A percentile compares a stretch with the other conserved stretches of the same genome.
These are phyloP conservation scores for Machimus atricapillus DNA, from an alignment of 2,888 invertebrate genomes.

Conservation along the genomic window DNA sequence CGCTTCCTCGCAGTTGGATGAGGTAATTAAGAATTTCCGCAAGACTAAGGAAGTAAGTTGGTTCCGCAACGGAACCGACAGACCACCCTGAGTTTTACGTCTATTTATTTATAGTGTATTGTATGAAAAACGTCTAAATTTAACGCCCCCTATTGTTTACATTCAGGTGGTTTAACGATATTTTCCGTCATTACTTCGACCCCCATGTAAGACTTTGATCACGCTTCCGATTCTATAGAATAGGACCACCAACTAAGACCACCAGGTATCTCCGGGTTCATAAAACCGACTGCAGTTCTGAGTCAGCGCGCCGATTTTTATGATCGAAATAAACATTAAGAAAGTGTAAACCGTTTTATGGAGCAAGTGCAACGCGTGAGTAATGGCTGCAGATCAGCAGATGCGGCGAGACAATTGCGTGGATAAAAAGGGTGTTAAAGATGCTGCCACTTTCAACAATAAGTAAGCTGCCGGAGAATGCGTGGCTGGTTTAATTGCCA, in stretches of 20 bases:
- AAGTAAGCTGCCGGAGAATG: neutral
- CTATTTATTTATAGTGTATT: neutral
- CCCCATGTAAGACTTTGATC: neutral
- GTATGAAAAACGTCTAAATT: neutral
- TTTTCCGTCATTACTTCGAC: neutral
- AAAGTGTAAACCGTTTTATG: neutral
- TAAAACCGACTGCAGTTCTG: neutral
- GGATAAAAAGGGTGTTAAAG: neutral
- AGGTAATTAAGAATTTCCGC: neutral
- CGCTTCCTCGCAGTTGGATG: neutral
- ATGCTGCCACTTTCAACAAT: neutral
- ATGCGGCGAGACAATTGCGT: neutral
- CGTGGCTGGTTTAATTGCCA: slow-evolving; percentile 25
- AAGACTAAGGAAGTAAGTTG: neutral
- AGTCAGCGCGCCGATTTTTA: neutral
- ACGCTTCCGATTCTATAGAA: neutral
- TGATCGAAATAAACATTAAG: neutral
- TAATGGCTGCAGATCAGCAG: neutral
- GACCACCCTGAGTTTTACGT: neutral
- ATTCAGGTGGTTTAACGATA: neutral
- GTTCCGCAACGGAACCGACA: neutral
- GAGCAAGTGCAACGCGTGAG: neutral
- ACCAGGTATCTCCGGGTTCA: neutral
- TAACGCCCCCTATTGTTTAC: neutral
- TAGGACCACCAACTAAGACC: neutral